phyloP scores from a whole-genome alignment of 2,797 vertebrate species.

The Megaceryle alcyon region DNA sequence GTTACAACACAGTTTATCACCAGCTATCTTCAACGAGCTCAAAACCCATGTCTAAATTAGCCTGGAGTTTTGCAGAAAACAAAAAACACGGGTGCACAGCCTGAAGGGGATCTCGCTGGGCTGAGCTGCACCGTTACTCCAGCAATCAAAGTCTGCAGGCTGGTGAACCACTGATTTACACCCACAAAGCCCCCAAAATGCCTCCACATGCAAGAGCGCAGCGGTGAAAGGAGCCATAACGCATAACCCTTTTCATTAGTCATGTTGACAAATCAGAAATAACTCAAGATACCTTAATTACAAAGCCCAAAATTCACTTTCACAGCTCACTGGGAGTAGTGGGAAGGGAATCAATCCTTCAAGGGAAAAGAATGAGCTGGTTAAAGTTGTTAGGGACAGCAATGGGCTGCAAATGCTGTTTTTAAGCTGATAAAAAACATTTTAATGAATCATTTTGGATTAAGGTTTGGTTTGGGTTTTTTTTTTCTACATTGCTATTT shows the following conservation, averaged over 20 bases:
- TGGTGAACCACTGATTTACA: not conserved
- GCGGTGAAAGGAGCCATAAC: not conserved
- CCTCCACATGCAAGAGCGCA: fast-evolving
- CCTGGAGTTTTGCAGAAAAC: not conserved
- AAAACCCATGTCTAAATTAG: not conserved
- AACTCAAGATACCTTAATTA: constrained; percentile 30
- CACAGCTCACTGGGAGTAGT: not conserved
- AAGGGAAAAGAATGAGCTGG: not conserved
- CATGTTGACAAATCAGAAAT: constrained; percentile 45
- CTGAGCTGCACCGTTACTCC: not conserved
- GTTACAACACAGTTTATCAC: not conserved
- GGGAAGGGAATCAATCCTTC: not conserved
- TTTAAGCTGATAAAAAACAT: not conserved
- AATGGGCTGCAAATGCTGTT: not conserved
- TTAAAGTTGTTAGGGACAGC: not conserved
- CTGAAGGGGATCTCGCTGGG: not conserved
- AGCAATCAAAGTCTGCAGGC: not conserved
- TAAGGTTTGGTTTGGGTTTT: fast-evolving
- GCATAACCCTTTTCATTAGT: not conserved
- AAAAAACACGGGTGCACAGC: not conserved
- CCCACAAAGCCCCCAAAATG: not conserved
- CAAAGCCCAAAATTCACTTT: constrained; percentile 28
- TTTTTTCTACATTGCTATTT: not conserved
- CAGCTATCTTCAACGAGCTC: not conserved
- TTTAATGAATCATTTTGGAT: not conserved